Base-by-base conservation (phyloP, 2,797 vertebrate species). In the Sebastes umbrosus region DNA sequence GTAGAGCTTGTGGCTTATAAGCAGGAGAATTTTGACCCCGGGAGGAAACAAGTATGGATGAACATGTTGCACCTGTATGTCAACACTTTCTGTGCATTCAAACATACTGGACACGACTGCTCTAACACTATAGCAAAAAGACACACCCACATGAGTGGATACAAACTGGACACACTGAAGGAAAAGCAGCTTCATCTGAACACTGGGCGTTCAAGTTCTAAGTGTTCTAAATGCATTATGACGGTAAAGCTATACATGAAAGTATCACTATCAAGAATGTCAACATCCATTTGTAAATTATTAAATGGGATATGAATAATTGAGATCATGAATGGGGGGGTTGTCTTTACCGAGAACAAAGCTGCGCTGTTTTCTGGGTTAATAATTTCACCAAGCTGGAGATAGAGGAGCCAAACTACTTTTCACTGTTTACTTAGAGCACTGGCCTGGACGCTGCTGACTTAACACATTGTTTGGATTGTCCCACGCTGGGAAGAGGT, bases 201-300 rank as follows among this genome's bases (percentile, higher is more conserved):
- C 13, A 12, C 4, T 24, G 20, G 6, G 4, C 54, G 32, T 63
- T 79, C 12, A 8, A 32, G 12, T 20, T 24, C 43, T 76, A 75
- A 88, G 79, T 79, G 83, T 75, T 77, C 52, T 84, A 39, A 87
- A 87, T 79, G 73, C 62, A 39, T 31, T 54, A 6, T 54, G 27
- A 36, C 0, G 2, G 22, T 69, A 62, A 69, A 55, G 36, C 29
- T 46, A 18, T 6, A 55, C 43, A 67, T 18, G 1, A 29, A 22
- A 24, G 31, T 10, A 77, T 74, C 9, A 25, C 5, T 62, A 55
- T 32, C 3, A 60, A 36, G 52, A 82, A 60, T 27, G 34, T 43
- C 11, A 63, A 7, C 8, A 57, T 59, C 43, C 75, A 52, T 50
- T 57, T 67, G 18, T 60, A 36, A 64, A 79, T 65, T 9, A 82